A percentile compares a stretch with the other conserved stretches of the same genome.
phyloP scores from a whole-genome alignment of 2,888 invertebrate species.

The Drosophila emarginata region DNA sequence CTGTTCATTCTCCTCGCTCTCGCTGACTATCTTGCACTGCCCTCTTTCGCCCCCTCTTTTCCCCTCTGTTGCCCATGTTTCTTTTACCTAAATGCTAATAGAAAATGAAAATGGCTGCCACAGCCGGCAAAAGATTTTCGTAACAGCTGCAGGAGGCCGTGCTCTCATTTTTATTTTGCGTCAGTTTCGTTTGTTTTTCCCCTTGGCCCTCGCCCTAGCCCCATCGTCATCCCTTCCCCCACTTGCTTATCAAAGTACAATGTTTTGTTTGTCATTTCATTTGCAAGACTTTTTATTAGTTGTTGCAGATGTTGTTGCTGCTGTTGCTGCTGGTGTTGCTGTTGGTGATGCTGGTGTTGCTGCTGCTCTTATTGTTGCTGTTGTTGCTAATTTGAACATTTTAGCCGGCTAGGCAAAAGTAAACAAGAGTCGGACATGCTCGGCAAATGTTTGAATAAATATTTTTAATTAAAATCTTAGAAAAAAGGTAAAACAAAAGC shows the following conservation, averaged over 20 bases:
- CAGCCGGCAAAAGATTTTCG: constrained; percentile 66
- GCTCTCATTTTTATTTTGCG: constrained; percentile 70
- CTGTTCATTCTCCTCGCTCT: constrained; percentile 13
- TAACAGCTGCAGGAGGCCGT: constrained; percentile 76
- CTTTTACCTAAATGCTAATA: constrained; percentile 74
- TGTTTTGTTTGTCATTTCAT: constrained; percentile 64
- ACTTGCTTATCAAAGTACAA: constrained; percentile 29
- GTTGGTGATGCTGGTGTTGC: constrained; percentile 46
- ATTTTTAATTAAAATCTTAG: constrained; percentile 72
- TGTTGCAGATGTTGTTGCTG: constrained; percentile 51
- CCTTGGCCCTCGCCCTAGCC: background rate
- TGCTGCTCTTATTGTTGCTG: constrained; percentile 56
- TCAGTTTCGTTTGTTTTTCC: constrained; percentile 3
- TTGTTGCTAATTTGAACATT: constrained; percentile 72
- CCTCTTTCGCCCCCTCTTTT: background rate
- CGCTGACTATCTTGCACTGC: background rate
- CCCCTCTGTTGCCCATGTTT: constrained; percentile 22
- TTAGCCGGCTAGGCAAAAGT: constrained; percentile 65
- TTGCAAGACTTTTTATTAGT: constrained; percentile 61
- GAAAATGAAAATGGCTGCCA: constrained; percentile 76
- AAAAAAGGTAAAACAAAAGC: constrained; percentile 2
- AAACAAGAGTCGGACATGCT: constrained; percentile 56
- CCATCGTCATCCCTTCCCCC: constrained; percentile 19
- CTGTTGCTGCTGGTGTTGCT: constrained; percentile 52
- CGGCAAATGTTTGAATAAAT: constrained; percentile 47